Base-by-base conservation (phyloP, 2,888 invertebrate species). In the Ypsolopha scabrella region DNA sequence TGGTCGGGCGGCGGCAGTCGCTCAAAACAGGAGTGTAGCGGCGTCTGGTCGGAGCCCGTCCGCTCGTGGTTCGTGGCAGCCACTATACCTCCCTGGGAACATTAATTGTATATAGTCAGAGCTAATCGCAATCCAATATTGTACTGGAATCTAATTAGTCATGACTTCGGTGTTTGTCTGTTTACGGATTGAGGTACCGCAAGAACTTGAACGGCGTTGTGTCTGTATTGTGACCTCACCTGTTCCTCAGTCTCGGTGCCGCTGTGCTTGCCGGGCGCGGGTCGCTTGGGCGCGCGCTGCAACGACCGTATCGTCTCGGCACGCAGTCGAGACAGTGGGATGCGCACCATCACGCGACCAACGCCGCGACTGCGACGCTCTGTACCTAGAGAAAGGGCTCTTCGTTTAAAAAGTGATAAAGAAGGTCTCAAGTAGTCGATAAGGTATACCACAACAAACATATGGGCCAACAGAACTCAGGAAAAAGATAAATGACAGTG, bases 21-120 rank as follows among this genome's bases (percentile, higher is more conserved):
- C 68, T 92, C 92, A 75, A 92, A 92, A 80, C 93, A 92, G 81
- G 90, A 91, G 80, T 91, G 93, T 60, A 89, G 83, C 55, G 88
- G 88, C 41, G 81, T 75, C 58, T 73, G 74, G 0, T 70, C 37
- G 52, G 54, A 62, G 55, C 57, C 66, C 67, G 71, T 87, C 88
- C 91, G 89, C 75, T 92, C 91, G 72, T 92, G 91, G 70, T 91
- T 91, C 13, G 91, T 91, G 39, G 90, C 89, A 54, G 89, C 88
- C 52, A 86, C 82, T 56, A 87, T 89, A 52, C 74, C 77, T 53
- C 75, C 75, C 77, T 87, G 68, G 8, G 54, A 39, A 47, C 24
- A 24, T 24, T 24, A 24, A 3, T 24, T 3, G 24, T 24, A 24
- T 24, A 24, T 24, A 3, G 24, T 24, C 4, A 24, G 2, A 24